Conservation (phyloP, 2,113 vertebrate species). For the Campylomormyrus numenius region DNA sequence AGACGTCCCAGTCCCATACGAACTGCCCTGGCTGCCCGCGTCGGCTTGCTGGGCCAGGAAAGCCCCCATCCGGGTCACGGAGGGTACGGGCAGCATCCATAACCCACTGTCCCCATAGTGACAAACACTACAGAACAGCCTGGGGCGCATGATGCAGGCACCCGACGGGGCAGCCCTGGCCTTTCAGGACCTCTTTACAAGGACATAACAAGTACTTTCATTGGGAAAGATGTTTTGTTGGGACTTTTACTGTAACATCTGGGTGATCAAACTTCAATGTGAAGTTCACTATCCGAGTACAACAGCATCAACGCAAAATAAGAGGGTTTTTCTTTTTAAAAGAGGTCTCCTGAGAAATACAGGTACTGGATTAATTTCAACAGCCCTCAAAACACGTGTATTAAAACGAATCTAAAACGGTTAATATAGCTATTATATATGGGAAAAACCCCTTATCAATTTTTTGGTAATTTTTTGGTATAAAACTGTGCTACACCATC, state of each 20-base stretch:
- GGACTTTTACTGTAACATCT: constrained; percentile 13
- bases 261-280: constrained; percentile 26
- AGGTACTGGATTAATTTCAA: neutral
- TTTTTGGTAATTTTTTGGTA: constrained; percentile 19
- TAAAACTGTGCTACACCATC: constrained; percentile 19
- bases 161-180: neutral
- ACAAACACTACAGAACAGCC: neutral
- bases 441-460: neutral
- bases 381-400: constrained; percentile 6
- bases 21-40: neutral
- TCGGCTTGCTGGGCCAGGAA: neutral
- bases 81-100: neutral
- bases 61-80: neutral
- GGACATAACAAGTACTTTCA: neutral
- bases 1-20: neutral
- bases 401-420: neutral
- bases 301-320: neutral
- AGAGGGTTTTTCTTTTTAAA: constrained; percentile 7
- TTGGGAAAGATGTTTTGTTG: constrained; percentile 9
- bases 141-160: neutral
- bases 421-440: constrained; percentile 4
- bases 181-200: neutral
- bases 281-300: constrained; percentile 20
- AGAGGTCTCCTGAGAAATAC: neutral
- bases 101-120: neutral